Evolutionary conservation across 1,140 invertebrate genomes (phyloP).

Genomic region (Apis florea): DNA sequence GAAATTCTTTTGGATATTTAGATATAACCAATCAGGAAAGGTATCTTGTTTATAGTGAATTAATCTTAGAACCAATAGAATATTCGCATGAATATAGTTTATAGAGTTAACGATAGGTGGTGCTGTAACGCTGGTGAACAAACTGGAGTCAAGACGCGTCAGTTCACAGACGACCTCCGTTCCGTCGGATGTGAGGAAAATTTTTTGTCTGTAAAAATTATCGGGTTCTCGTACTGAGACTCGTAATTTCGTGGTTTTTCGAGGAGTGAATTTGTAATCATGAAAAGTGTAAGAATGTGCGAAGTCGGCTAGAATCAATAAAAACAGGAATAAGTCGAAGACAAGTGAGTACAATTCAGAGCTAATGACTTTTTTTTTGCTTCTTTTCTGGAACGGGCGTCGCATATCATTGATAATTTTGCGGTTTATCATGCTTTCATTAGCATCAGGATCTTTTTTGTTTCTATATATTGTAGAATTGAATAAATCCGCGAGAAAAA

Average conservation of each 20-base stretch:
- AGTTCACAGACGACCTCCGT: conserved; percentile 59
- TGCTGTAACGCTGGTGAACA: neutral
- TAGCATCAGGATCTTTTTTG: too few relatives aligned
- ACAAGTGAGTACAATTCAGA: conserved; percentile 51
- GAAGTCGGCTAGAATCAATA: conserved; percentile 57
- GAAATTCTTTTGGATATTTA: neutral
- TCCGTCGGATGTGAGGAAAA: conserved; percentile 47
- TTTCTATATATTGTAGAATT: neutral
- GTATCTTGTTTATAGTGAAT: neutral
- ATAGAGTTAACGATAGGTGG: conserved; percentile 1
- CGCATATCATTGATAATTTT: conserved; percentile 26
- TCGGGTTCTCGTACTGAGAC: conserved; percentile 23
- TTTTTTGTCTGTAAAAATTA: conserved; percentile 26
- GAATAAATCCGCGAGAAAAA: neutral
- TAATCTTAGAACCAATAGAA: neutral
- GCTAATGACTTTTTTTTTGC: conserved; percentile 15
- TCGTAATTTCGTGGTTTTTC: conserved; percentile 7
- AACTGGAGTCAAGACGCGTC: conserved; percentile 46
- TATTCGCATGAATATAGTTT: too few relatives aligned
- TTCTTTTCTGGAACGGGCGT: conserved; percentile 22
- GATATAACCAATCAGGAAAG: conserved; percentile 3
- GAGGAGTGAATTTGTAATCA: conserved; percentile 44
- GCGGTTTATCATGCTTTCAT: neutral
- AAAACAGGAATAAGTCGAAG: conserved; percentile 2
- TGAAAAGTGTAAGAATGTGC: conserved; percentile 61